A percentile compares a stretch with the other conserved stretches of the same genome.
These are phyloP conservation scores for Podilymbus podiceps DNA, from an alignment of 2,113 vertebrate species.

Conservation along the genomic window DNA sequence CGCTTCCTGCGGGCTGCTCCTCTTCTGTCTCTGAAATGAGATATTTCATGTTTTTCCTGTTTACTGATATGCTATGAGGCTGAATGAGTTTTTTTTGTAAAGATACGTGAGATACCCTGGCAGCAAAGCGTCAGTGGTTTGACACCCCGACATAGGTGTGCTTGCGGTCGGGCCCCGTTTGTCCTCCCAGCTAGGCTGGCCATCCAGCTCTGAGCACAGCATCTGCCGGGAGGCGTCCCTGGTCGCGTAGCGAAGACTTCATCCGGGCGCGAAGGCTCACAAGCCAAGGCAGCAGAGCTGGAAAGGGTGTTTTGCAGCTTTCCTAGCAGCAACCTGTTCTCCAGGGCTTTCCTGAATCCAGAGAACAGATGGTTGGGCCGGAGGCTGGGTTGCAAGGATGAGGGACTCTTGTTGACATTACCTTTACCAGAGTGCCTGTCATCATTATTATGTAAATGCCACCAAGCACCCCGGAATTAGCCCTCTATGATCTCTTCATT, in stretches of 20 bases:
- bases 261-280: neutral
- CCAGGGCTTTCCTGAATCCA: neutral
- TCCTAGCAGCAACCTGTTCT: neutral
- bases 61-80: neutral
- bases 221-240: rapidly evolving
- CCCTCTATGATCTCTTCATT: slow-evolving; percentile 19
- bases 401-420: neutral
- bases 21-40: neutral
- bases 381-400: neutral
- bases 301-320: neutral
- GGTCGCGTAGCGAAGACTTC: rapidly evolving
- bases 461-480: slow-evolving; percentile 1
- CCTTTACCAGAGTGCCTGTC: slow-evolving; percentile 2
- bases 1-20: neutral
- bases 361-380: slow-evolving; percentile 26
- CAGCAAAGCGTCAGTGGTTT: neutral
- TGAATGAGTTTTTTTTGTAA: neutral
- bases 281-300: neutral
- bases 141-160: rapidly evolving
- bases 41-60: neutral
- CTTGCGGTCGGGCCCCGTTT: rapidly evolving
- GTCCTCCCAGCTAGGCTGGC: rapidly evolving
- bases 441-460: neutral
- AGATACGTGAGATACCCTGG: neutral
- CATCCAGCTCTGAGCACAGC: neutral